Evolutionary conservation across 1,140 invertebrate species (phyloP).

Genomic region (Holcopasites calliopsidis): DNA sequence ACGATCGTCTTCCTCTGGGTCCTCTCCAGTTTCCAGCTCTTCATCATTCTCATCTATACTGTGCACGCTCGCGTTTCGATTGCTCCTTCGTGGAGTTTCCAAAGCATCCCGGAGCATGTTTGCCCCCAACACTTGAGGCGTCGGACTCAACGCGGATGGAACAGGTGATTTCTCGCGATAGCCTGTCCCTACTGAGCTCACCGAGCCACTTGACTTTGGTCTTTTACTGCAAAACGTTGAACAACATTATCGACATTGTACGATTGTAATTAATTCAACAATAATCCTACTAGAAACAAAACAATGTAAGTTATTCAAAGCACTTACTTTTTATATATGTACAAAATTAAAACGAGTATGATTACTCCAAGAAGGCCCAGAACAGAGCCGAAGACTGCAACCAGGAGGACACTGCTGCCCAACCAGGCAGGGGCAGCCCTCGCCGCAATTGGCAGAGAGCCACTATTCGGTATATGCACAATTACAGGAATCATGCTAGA

Average conservation of each 20-base stretch:
- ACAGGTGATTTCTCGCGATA: conserved; percentile 77
- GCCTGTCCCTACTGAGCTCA: conserved; percentile 74
- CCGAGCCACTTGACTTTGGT: conserved; percentile 77
- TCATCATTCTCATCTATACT: conserved; percentile 36
- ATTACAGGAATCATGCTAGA: conserved; percentile 86
- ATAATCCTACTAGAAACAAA: not conserved
- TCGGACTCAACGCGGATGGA: conserved; percentile 72
- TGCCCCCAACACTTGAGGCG: conserved; percentile 75
- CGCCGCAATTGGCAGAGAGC: conserved; percentile 76
- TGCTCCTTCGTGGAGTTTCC: conserved; percentile 60
- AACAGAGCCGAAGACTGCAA: conserved; percentile 86
- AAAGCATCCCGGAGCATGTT: conserved; percentile 70
- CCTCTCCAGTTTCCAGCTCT: conserved; percentile 5
- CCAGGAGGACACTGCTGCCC: conserved; percentile 81
- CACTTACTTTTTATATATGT: conserved; percentile 89
- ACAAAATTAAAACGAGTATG: conserved; percentile 86
- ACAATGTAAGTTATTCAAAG: not conserved
- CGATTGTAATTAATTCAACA: not conserved
- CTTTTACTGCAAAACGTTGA: conserved; percentile 75
- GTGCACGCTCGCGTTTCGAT: not conserved
- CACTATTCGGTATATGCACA: conserved; percentile 83
- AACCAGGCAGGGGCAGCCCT: conserved; percentile 77
- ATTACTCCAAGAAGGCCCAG: conserved; percentile 86
- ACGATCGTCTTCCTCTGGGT: conserved; percentile 19
- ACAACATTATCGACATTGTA: not conserved